phyloP scores from a whole-genome alignment of 2,888 invertebrate species.

The Fissipunctia ypsillon region DNA sequence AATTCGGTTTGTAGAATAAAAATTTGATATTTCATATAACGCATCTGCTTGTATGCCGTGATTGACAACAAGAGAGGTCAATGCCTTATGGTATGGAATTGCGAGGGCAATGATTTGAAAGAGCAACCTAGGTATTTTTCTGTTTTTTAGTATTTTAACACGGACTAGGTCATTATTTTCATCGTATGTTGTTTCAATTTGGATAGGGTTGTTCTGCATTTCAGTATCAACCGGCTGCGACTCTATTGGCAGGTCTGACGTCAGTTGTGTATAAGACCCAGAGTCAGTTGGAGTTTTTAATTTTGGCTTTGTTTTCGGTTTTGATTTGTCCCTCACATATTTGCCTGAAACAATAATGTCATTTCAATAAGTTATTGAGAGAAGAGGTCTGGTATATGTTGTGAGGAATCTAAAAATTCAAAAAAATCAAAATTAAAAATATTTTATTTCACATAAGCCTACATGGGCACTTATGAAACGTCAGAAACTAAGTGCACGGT shows the following conservation, averaged over 20 bases:
- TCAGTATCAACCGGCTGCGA: rapidly evolving
- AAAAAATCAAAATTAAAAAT: too few relatives aligned
- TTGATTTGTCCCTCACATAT: constrained; percentile 10
- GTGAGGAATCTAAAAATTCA: neutral
- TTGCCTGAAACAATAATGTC: constrained; percentile 12
- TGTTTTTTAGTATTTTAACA: constrained; percentile 72
- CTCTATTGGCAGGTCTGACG: rapidly evolving
- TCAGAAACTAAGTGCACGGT: too few relatives aligned
- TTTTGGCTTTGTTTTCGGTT: neutral
- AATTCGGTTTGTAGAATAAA: constrained; percentile 71
- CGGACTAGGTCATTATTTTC: constrained; percentile 67
- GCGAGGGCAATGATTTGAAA: constrained; percentile 74
- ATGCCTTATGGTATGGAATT: constrained; percentile 68
- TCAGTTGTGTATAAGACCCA: neutral
- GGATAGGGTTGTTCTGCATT: rapidly evolving
- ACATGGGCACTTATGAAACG: too few relatives aligned
- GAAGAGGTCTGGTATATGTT: neutral
- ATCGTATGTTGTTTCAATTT: constrained; percentile 70
- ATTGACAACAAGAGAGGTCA: constrained; percentile 72
- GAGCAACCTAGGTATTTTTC: constrained; percentile 70
- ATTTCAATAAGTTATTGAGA: neutral
- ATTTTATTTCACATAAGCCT: too few relatives aligned
- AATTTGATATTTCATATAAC: constrained; percentile 74
- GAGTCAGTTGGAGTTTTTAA: too few relatives aligned
- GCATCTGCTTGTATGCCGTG: constrained; percentile 67